Evolutionary conservation across 2,113 vertebrate species (phyloP), one percentile per base, ranked within the genome.

Genomic region (Buteo buteo): DNA sequence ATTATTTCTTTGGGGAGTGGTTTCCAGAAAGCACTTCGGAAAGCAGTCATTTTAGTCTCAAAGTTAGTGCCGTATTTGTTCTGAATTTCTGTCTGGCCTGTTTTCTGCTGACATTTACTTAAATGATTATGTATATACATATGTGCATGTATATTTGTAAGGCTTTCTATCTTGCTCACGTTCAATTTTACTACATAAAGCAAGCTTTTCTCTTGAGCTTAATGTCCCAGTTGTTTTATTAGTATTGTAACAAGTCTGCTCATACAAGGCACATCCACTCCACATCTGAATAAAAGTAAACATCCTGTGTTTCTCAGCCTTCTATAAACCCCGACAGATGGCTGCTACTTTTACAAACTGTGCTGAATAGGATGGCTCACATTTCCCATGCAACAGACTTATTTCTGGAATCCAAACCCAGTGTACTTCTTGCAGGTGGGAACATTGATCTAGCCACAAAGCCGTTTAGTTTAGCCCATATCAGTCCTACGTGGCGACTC

Each of bases 241-340:
- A 65, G 70, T 31, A 40, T 22, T 76, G 44, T 85, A 88, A 52
- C 66, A 58, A 90, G 82, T 17, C 84, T 72, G 84, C 89, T 95
- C 84, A 10, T 54, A 66, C 34, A 5, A 91, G 87, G 73, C 94
- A 69, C 91, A 87, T 94, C 81, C 81, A 57, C 73, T 2, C 73
- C 93, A 88, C 90, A 85, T 93, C 93, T 85, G 92, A 97, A 61
- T 31, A 47, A 69, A 90, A 96, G 93, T 81, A 96, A 96, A 95
- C 92, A 95, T 95, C 96, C 96, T 94, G 96, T 88, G 80, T 93
- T 95, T 88, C 93, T 95, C 93, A 91, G 93, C 92, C 74, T 95
- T 19, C 87, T 80, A 4, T 80, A 94, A 95, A 90, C 78, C 91
- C 86, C 87, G 90, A 34, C 96, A 96, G 96, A 96, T 96, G 96